These are phyloP conservation scores for Plemyria rubiginata DNA, from an alignment of 2,888 invertebrate species.

Conservation along the genomic window DNA sequence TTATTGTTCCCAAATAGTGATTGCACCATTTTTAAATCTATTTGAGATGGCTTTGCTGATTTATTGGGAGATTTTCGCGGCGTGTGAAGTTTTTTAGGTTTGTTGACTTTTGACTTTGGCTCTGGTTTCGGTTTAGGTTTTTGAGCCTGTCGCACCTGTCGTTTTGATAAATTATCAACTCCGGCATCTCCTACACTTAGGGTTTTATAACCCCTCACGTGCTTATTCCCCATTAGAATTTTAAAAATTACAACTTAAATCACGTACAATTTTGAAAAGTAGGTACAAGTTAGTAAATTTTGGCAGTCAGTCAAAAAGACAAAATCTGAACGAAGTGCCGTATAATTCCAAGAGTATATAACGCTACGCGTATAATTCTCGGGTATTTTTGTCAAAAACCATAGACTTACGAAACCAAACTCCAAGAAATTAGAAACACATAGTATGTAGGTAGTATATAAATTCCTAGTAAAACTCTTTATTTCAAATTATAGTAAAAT, in stretches of 20 bases:
- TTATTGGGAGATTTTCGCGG: conserved; percentile 31
- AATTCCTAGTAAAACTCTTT: too few relatives aligned
- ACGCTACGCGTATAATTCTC: too few relatives aligned
- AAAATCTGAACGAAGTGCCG: too few relatives aligned
- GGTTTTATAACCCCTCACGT: conserved; percentile 3
- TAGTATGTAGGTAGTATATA: too few relatives aligned
- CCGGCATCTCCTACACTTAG: conserved; percentile 31
- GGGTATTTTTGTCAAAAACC: too few relatives aligned
- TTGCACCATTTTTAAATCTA: conserved; percentile 14
- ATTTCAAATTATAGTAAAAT: too few relatives aligned
- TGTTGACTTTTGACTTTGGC: conserved; percentile 23
- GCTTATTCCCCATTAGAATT: conserved; percentile 18
- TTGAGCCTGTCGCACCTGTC: conserved; percentile 17
- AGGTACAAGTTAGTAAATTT: too few relatives aligned
- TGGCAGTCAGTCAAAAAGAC: too few relatives aligned
- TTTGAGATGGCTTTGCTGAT: conserved; percentile 15
- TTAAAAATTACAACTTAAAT: not conserved
- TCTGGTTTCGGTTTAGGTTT: conserved; percentile 29
- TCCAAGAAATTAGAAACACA: too few relatives aligned
- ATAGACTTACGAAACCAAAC: too few relatives aligned
- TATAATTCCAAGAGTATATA: too few relatives aligned
- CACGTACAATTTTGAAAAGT: not conserved
- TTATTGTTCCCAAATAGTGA: conserved; percentile 18
- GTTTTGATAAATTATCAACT: conserved; percentile 14
- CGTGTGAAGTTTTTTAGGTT: conserved; percentile 36